Evolutionary conservation across 2,888 invertebrate genomes (phyloP).

Genomic region (Aleiodes alternator): DNA sequence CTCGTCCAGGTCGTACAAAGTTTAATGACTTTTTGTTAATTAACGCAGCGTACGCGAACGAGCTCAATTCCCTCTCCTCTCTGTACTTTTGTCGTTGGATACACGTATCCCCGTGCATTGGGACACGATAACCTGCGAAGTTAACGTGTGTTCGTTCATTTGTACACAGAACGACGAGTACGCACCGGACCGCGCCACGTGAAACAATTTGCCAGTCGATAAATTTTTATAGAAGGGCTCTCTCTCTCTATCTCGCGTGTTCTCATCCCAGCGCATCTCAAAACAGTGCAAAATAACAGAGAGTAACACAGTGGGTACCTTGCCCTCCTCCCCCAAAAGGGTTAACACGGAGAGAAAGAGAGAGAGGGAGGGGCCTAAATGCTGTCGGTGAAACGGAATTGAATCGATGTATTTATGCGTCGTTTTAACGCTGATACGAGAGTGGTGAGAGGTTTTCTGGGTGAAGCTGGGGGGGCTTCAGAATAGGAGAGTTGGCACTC

Average conservation of each 20-base stretch:
- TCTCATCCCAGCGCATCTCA: constrained; percentile 15
- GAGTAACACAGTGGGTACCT: constrained; percentile 35
- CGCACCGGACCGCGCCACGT: constrained; percentile 68
- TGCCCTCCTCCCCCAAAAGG: constrained; percentile 29
- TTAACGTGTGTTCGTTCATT: constrained; percentile 58
- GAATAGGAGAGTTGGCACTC: constrained; percentile 69
- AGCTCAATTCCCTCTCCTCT: constrained; percentile 55
- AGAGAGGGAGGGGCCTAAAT: constrained; percentile 24
- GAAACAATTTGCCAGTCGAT: constrained; percentile 76
- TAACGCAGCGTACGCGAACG: constrained; percentile 69
- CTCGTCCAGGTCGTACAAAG: constrained; percentile 66
- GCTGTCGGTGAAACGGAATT: constrained; percentile 73
- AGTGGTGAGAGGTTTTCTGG: constrained; percentile 43
- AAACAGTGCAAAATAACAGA: constrained; percentile 38
- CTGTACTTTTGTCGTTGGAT: constrained; percentile 17
- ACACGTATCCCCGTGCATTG: constrained; percentile 24
- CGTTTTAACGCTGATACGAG: constrained; percentile 65
- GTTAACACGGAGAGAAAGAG: constrained; percentile 17
- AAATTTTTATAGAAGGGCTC: constrained; percentile 73
- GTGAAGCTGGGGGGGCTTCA: constrained; percentile 53
- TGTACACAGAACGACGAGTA: constrained; percentile 58
- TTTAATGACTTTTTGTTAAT: constrained; percentile 76
- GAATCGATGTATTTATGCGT: constrained; percentile 76
- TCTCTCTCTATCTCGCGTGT: neutral
- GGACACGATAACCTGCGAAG: constrained; percentile 48